Evolutionary conservation across 2,888 invertebrate species (phyloP).

Genomic region (Gymnosoma rotundatum): DNA sequence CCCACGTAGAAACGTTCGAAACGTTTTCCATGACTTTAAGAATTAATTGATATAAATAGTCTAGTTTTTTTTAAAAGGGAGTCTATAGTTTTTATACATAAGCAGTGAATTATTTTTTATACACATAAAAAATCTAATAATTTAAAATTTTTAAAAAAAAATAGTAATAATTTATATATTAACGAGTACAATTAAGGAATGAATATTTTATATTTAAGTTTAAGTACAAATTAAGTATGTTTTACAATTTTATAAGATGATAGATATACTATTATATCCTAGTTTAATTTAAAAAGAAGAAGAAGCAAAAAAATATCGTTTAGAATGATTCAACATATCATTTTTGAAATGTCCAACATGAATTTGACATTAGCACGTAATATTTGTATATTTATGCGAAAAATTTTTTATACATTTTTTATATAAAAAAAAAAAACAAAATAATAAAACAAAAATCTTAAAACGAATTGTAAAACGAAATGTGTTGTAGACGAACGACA

Average conservation of each 20-base stretch:
- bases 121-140: constrained; percentile 33
- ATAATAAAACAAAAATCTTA: constrained; percentile 6
- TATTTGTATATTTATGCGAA: constrained; percentile 21
- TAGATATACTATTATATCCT: constrained; percentile 26
- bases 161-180: constrained; percentile 44
- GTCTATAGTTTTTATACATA: constrained; percentile 67
- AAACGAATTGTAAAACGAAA: constrained; percentile 37
- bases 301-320: constrained; percentile 21
- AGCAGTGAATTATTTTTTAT: constrained; percentile 66
- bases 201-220: constrained; percentile 51
- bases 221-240: constrained; percentile 69
- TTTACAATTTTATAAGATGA: constrained; percentile 33
- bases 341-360: constrained; percentile 2
- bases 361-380: constrained; percentile 13
- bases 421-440: constrained; percentile 16
- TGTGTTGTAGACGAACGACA: constrained; percentile 9
- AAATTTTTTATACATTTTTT: constrained; percentile 41
- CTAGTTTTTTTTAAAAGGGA: constrained; percentile 61
- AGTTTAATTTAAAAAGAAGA: too few relatives aligned
- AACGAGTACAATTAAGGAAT: constrained; percentile 5
- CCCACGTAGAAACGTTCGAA: constrained; percentile 54
- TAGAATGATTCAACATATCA: constrained; percentile 41
- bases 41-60: constrained; percentile 49
- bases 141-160: constrained; percentile 31
- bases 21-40: constrained; percentile 43